phyloP scores from a whole-genome alignment of 2,113 vertebrate genomes.

The Boleophthalmus pectinirostris region DNA sequence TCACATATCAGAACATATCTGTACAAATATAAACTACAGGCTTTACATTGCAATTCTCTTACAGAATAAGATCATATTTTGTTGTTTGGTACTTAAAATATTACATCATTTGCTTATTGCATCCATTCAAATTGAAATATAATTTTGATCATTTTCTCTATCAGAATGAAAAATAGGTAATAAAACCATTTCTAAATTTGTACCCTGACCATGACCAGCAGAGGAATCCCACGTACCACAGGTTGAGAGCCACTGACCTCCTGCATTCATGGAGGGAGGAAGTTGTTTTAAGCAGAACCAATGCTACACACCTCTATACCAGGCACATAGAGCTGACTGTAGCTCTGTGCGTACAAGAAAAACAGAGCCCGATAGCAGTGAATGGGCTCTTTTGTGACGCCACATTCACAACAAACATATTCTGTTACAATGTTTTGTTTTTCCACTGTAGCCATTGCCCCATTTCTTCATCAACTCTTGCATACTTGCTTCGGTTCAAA shows the following conservation, averaged over 20 bases:
- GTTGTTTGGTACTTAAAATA: no score
- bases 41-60: no score
- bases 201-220: not conserved
- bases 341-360: slow-evolving; percentile 58
- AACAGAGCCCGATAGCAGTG: slow-evolving; percentile 50
- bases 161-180: not conserved
- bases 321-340: slow-evolving; percentile 69
- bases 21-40: no score
- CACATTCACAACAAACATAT: slow-evolving; percentile 68
- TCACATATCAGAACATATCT: no score
- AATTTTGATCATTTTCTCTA: not conserved
- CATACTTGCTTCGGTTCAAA: slow-evolving; percentile 52
- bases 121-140: no score
- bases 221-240: not conserved
- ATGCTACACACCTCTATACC: slow-evolving; percentile 24
- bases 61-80: no score
- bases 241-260: not conserved
- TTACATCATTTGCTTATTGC: no score
- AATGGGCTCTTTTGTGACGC: slow-evolving; percentile 66
- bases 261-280: slow-evolving; percentile 18
- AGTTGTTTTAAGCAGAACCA: slow-evolving; percentile 69
- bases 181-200: not conserved
- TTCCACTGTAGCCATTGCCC: slow-evolving; percentile 51
- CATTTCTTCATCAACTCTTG: slow-evolving; percentile 54
- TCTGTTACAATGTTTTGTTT: slow-evolving; percentile 69